A percentile compares a stretch with the other conserved stretches of the same genome.
Conservation (phyloP, 2,797 vertebrate species). For the Pseudocheirus occidentalis region DNA sequence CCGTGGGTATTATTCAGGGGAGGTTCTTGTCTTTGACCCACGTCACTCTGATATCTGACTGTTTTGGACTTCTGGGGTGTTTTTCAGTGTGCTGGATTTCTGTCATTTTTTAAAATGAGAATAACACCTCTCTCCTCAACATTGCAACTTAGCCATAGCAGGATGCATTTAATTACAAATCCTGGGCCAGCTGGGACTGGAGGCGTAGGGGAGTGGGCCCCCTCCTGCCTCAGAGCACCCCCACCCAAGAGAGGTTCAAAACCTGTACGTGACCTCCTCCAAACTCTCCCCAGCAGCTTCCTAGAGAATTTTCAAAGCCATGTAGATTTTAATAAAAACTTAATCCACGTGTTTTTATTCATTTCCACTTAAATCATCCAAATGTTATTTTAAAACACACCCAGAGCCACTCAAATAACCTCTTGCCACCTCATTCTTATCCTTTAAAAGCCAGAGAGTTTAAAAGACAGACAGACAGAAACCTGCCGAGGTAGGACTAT, state of each 20-base stretch:
- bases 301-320: not conserved
- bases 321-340: constrained; percentile 3
- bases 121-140: not conserved
- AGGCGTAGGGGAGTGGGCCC: not conserved
- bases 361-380: constrained; percentile 5
- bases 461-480: constrained; percentile 5
- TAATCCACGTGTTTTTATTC: not conserved
- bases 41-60: not conserved
- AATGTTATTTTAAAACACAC: constrained; percentile 6
- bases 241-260: not conserved
- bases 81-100: not conserved
- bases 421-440: not conserved
- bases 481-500: not conserved
- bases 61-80: not conserved
- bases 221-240: not conserved
- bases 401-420: not conserved
- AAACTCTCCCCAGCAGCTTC: not conserved
- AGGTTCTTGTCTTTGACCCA: not conserved
- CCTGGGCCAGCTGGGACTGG: not conserved
- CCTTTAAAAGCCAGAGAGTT: not conserved
- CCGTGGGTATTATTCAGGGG: not conserved
- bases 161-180: not conserved
- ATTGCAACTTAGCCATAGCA: not conserved
- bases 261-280: not conserved
- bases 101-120: not conserved